Evolutionary conservation across 1,140 invertebrate species (phyloP).

Genomic region (Harpegnathos saltator): DNA sequence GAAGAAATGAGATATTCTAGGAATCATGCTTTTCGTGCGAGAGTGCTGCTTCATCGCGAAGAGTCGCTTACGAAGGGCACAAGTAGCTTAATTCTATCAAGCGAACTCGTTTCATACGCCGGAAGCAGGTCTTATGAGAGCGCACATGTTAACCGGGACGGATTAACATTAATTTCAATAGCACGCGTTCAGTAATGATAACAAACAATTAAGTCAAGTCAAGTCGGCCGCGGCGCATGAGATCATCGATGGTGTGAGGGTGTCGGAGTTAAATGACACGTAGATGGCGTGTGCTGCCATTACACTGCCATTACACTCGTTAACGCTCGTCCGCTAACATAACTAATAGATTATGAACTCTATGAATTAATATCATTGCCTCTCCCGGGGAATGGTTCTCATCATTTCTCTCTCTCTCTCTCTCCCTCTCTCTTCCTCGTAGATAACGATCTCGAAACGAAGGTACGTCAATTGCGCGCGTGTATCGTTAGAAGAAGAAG

Average conservation of each 20-base stretch:
- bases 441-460: too few species aligned
- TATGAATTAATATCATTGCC: conserved; percentile 84
- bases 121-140: conserved; percentile 85
- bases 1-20: conserved; percentile 30
- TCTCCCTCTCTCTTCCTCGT: too few species aligned
- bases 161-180: conserved; percentile 87
- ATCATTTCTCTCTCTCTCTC: conserved; percentile 34
- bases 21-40: conserved; percentile 17
- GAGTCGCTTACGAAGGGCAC: conserved; percentile 68
- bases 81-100: conserved; percentile 85
- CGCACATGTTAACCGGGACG: conserved; percentile 81
- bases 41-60: conserved; percentile 27
- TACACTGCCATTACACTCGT: conserved; percentile 81
- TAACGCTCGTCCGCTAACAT: conserved; percentile 83
- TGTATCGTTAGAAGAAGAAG: neutral
- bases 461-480: too few species aligned
- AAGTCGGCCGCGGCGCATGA: conserved; percentile 82
- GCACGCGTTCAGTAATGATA: conserved; percentile 85
- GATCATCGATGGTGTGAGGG: conserved; percentile 86
- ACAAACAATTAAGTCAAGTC: conserved; percentile 85
- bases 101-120: conserved; percentile 77
- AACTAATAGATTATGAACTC: conserved; percentile 85
- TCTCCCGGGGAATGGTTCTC: conserved; percentile 74
- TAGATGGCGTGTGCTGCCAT: conserved; percentile 84
- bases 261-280: conserved; percentile 84